phyloP scores from a whole-genome alignment of 2,797 vertebrate genomes.

The Danionella dracula region DNA sequence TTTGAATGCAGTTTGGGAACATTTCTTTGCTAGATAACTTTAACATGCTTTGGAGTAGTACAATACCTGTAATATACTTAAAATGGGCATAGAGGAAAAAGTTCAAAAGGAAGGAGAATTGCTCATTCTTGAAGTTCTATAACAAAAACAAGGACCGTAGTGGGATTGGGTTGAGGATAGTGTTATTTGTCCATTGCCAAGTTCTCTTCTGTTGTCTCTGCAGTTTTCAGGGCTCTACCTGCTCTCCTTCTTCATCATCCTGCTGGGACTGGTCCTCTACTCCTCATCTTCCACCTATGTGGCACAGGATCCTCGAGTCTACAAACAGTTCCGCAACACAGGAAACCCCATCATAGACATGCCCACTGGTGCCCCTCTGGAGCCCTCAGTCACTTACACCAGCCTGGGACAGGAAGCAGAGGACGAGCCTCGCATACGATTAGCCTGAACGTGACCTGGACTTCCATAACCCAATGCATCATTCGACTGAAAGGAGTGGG shows the following conservation, averaged over 20 bases:
- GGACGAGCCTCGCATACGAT: conserved; percentile 79
- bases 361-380: conserved; percentile 67
- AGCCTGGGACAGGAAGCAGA: conserved; percentile 82
- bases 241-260: conserved; percentile 85
- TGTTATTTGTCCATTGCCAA: conserved; percentile 9
- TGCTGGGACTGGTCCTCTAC: conserved; percentile 86
- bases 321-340: conserved; percentile 91
- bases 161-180: too few species aligned
- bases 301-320: conserved; percentile 89
- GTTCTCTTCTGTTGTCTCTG: conserved; percentile 1
- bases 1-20: too few species aligned
- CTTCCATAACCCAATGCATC: conserved; percentile 12
- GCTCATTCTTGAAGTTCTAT: too few species aligned
- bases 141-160: too few species aligned
- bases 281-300: conserved; percentile 86
- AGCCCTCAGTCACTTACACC: conserved; percentile 89
- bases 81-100: too few species aligned
- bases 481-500: too few species aligned
- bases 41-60: too few species aligned
- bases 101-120: too few species aligned
- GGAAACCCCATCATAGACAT: conserved; percentile 71
- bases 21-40: too few species aligned
- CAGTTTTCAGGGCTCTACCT: conserved; percentile 94
- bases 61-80: too few species aligned
- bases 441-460: conserved; percentile 65